Conservation (phyloP, 1,140 invertebrate species). For the Magallana gigas region DNA sequence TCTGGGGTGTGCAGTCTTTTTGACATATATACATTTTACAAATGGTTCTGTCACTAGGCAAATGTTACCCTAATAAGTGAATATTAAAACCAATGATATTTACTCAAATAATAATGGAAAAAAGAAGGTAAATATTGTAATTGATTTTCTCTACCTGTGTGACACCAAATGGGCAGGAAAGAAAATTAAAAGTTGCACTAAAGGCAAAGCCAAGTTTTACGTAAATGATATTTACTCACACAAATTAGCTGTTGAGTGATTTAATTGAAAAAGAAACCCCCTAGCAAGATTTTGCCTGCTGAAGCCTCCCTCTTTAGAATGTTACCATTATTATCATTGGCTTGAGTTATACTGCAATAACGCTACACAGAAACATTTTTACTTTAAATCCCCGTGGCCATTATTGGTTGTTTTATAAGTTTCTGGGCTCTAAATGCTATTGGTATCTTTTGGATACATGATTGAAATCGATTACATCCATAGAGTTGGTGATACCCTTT, state of each 20-base stretch:
- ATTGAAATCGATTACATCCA: not conserved
- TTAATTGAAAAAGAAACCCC: not conserved
- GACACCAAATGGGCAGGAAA: not conserved
- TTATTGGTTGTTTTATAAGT: conserved; percentile 29
- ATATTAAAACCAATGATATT: conserved; percentile 4
- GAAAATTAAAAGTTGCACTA: not conserved
- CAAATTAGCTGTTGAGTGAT: not conserved
- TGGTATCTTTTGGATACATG: conserved; percentile 20
- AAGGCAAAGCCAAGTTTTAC: not conserved
- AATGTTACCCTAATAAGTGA: not conserved
- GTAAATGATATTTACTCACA: conserved; percentile 6
- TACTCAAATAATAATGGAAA: not conserved
- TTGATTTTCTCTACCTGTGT: not conserved
- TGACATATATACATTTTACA: no score
- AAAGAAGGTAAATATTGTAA: not conserved
- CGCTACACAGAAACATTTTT: not conserved
- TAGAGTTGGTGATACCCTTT: conserved; percentile 11
- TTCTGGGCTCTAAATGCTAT: conserved; percentile 11
- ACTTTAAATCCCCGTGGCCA: conserved; percentile 11
- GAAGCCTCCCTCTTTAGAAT: not conserved
- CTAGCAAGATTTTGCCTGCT: conserved; percentile 13
- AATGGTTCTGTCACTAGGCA: no score
- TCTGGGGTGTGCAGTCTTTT: no score
- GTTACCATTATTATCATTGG: conserved; percentile 23
- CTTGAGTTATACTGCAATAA: conserved; percentile 1